Evolutionary conservation across 2,797 vertebrate species (phyloP).

Genomic region (Yasuhikotakia modesta): DNA sequence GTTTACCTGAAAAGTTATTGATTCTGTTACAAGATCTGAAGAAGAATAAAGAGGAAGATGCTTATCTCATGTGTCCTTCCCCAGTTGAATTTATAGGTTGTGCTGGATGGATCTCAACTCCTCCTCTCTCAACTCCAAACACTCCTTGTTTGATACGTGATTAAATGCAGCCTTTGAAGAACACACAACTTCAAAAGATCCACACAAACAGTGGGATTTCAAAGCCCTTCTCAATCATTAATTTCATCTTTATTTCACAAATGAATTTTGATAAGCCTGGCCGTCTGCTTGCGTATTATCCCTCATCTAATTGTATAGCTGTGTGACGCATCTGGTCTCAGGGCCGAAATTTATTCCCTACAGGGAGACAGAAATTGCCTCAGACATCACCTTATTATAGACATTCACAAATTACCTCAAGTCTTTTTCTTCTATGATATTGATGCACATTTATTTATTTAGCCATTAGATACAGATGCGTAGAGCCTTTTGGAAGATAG

Average conservation of each 20-base stretch:
- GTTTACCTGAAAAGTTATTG: conserved; percentile 32
- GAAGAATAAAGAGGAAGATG: conserved; percentile 19
- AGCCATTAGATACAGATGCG: conserved; percentile 57
- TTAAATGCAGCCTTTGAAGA: conserved; percentile 44
- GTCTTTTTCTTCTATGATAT: conserved; percentile 18
- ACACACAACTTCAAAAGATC: conserved; percentile 53
- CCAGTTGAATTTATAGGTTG: conserved; percentile 1
- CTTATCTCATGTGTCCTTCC: conserved; percentile 16
- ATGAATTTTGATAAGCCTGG: conserved; percentile 45
- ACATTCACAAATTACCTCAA: conserved; percentile 46
- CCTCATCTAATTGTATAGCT: conserved; percentile 37
- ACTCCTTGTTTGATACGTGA: conserved; percentile 45
- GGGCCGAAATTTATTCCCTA: conserved; percentile 24
- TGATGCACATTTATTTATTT: conserved; percentile 51
- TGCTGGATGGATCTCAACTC: conserved; percentile 29
- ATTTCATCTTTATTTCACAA: conserved; percentile 39
- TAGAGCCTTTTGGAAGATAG: conserved; percentile 43
- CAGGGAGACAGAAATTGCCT: conserved; percentile 36
- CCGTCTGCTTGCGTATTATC: conserved; percentile 34
- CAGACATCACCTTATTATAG: conserved; percentile 45
- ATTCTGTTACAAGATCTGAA: conserved; percentile 8
- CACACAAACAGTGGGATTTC: conserved; percentile 44
- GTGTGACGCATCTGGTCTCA: conserved; percentile 19
- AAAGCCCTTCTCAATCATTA: conserved; percentile 44
- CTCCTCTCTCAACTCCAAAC: too few species aligned